Evolutionary conservation across 2,113 vertebrate species (phyloP).

Genomic region (Cryptoleucopteryx plumbea): DNA sequence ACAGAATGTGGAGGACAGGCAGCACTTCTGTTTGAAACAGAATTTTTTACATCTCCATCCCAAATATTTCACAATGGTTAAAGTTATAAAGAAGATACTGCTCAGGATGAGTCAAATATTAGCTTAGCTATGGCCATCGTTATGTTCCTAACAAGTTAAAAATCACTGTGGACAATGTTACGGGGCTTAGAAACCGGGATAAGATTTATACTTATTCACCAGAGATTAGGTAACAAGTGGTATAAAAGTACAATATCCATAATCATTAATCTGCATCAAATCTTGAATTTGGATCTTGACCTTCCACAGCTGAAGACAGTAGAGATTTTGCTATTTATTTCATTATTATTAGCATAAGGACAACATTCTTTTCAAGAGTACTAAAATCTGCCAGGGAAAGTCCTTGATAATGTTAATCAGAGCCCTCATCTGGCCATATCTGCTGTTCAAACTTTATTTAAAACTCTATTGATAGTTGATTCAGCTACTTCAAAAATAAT

Average conservation of each 20-base stretch:
- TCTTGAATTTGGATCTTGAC: neutral
- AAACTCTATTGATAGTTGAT: neutral
- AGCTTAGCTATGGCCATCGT: neutral
- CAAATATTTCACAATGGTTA: neutral
- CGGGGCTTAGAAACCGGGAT: neutral
- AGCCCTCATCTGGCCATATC: neutral
- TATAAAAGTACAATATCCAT: neutral
- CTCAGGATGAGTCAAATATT: neutral
- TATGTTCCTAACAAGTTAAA: neutral
- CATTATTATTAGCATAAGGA: neutral
- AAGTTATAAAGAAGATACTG: neutral
- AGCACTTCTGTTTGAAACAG: neutral
- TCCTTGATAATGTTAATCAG: neutral
- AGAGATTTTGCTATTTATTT: neutral
- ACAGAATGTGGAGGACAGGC: neutral
- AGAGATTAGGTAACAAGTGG: neutral
- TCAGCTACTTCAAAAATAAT: neutral
- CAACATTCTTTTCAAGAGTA: neutral
- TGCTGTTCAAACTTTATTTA: neutral
- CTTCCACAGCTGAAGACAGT: neutral
- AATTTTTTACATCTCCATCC: neutral
- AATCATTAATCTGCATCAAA: neutral
- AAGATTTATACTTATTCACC: neutral
- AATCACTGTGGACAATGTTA: neutral
- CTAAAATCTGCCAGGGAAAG: neutral